Base-by-base conservation (phyloP, 2,888 invertebrate species). In the Heliconius ethilla region DNA sequence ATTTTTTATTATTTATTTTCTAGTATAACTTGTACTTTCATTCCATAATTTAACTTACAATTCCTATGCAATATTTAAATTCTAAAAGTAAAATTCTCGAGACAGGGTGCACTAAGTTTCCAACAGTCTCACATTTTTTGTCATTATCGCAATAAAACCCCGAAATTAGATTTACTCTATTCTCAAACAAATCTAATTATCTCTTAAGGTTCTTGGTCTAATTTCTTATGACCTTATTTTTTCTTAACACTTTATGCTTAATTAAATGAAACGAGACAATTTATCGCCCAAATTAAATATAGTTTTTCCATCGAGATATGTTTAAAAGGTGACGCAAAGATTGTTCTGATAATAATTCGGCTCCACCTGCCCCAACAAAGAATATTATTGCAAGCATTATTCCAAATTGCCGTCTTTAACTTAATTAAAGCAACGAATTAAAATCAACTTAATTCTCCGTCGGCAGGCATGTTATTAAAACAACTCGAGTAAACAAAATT, bases 401-500 rank as follows among this genome's bases (percentile, higher is more conserved):
- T 83, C 81, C 78, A 77, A 79, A 77, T 77, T 79, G 75, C 72
- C 76, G 76, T 75, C 77, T 78, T 79, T 75, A 75, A 76, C 74
- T 77, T 85, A 86, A 85, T 86, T 83, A 86, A 84, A 82, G 79
- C 83, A 81, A 79, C 78, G 86, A 85, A 86, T 87, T 88, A 85
- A 87, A 87, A 86, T 86, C 83, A 81, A 84, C 84, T 84, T 83
- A 86, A 86, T 83, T 86, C 82, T 82, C 70, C 72, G 82, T 75
- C 81, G 78, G 84, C 83, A 81, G 83, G 83, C 84, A 83, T 87
- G 86, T 87, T 86, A 85, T 86, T 84, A 82, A 84, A 89, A 86
- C 85, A 87, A 86, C 84, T 86, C 83, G 85, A 89, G 87, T 88
- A 88, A 89, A 87, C 88, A 89, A 89, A 89, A 89, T 90, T 90